Conservation (phyloP, 2,113 vertebrate genomes). For the Pitta sordida region DNA sequence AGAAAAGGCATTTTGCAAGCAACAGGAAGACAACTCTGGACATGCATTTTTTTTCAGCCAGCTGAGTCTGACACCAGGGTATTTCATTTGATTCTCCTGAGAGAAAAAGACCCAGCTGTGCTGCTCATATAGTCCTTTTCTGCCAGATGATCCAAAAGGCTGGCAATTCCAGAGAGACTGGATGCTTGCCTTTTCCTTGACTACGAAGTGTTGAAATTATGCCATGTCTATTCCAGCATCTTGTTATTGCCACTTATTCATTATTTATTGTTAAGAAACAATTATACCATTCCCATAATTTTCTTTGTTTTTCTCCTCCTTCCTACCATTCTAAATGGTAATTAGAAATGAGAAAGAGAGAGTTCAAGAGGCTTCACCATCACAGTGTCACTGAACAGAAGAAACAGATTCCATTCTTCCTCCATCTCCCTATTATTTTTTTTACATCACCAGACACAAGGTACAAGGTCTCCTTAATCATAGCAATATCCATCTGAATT, state of each 20-base stretch:
- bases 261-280: background rate
- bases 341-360: background rate
- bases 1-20: background rate
- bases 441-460: background rate
- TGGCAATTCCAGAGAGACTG: constrained; percentile 7
- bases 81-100: constrained; percentile 35
- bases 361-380: background rate
- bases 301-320: background rate
- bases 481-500: background rate
- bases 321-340: background rate
- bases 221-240: background rate
- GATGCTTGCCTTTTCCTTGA: background rate
- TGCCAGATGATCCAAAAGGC: constrained; percentile 43
- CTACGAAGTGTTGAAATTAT: background rate
- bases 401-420: background rate
- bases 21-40: constrained; percentile 1
- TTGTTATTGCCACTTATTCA: background rate
- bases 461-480: background rate
- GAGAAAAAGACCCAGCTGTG: constrained; percentile 54
- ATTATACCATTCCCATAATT: background rate
- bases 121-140: background rate
- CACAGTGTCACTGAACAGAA: background rate
- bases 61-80: constrained; percentile 51
- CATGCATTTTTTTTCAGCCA: constrained; percentile 14
- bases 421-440: background rate